Conservation (phyloP, 2,888 invertebrate genomes). For the Hermaeophaga mercurialis region DNA sequence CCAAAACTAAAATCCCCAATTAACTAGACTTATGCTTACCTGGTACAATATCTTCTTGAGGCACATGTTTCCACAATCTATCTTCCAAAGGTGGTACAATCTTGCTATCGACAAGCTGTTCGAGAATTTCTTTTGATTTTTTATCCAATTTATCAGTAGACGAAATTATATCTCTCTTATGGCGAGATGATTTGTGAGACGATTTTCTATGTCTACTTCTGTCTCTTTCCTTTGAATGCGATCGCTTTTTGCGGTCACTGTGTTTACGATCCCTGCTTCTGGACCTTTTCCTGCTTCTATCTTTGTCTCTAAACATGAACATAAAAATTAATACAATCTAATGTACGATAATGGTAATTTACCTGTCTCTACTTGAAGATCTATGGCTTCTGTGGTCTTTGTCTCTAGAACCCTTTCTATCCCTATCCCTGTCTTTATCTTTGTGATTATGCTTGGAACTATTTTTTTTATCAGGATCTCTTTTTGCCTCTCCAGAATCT, state of each 20-base stretch:
- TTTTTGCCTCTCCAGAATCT: slow-evolving; percentile 42
- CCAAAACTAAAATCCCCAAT: not conserved
- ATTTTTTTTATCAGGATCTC: slow-evolving; percentile 38
- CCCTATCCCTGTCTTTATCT: slow-evolving; percentile 40
- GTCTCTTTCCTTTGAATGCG: slow-evolving; percentile 40
- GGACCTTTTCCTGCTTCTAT: slow-evolving; percentile 49
- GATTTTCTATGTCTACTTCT: slow-evolving; percentile 49
- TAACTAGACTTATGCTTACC: slow-evolving; percentile 42
- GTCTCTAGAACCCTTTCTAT: slow-evolving; percentile 43
- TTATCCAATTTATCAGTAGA: slow-evolving; percentile 55
- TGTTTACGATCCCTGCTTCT: slow-evolving; percentile 48
- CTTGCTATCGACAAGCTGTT: slow-evolving; percentile 56
- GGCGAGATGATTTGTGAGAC: slow-evolving; percentile 54
- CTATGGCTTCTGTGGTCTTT: slow-evolving; percentile 43
- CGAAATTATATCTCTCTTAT: slow-evolving; percentile 49
- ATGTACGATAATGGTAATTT: not conserved
- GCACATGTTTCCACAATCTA: slow-evolving; percentile 61
- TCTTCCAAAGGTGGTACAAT: slow-evolving; percentile 60
- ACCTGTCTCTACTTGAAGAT: slow-evolving; percentile 43
- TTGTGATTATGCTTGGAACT: slow-evolving; percentile 43
- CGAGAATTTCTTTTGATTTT: slow-evolving; percentile 56
- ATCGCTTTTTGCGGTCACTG: slow-evolving; percentile 36
- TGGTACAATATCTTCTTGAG: slow-evolving; percentile 55
- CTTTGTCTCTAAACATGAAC: slow-evolving; percentile 33
- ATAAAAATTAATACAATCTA: not conserved